Percentiles rank a stretch among this genome's conserved stretches.
Evolutionary conservation across 1,140 invertebrate species (phyloP).

Genomic region (Aradophagus sp.): DNA sequence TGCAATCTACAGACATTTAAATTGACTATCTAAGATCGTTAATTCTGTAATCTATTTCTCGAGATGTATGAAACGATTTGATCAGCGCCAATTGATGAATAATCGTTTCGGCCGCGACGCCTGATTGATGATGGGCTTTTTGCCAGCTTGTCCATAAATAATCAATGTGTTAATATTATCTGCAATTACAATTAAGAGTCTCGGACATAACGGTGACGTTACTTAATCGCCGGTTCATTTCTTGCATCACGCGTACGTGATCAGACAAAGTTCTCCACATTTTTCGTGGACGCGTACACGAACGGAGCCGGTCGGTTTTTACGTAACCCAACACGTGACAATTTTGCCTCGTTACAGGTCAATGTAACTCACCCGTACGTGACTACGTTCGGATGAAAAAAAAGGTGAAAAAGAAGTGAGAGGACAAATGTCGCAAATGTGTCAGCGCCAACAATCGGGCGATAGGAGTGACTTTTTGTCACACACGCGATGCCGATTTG

Average conservation of each 20-base stretch:
- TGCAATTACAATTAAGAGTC: background rate
- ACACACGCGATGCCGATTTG: constrained; percentile 1
- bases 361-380: constrained; percentile 14
- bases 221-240: constrained; percentile 23
- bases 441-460: constrained; percentile 7
- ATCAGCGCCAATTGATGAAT: no score
- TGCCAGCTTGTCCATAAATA: no score
- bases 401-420: background rate
- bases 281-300: constrained; percentile 22
- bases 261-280: constrained; percentile 11
- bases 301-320: constrained; percentile 10
- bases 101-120: no score
- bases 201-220: constrained; percentile 15
- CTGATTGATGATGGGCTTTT: no score
- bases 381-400: background rate
- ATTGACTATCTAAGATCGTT: no score
- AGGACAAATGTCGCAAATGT: constrained; percentile 9
- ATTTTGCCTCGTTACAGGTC: constrained; percentile 28
- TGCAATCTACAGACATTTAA: no score
- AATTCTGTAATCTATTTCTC: no score
- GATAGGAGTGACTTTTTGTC: constrained; percentile 28
- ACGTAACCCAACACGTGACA: constrained; percentile 16
- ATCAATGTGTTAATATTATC: background rate
- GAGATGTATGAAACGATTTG: no score
- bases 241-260: constrained; percentile 43